A percentile compares a stretch with the other conserved stretches of the same genome.
Conservation (phyloP, 2,113 vertebrate genomes). For the Isichthys henryi region DNA sequence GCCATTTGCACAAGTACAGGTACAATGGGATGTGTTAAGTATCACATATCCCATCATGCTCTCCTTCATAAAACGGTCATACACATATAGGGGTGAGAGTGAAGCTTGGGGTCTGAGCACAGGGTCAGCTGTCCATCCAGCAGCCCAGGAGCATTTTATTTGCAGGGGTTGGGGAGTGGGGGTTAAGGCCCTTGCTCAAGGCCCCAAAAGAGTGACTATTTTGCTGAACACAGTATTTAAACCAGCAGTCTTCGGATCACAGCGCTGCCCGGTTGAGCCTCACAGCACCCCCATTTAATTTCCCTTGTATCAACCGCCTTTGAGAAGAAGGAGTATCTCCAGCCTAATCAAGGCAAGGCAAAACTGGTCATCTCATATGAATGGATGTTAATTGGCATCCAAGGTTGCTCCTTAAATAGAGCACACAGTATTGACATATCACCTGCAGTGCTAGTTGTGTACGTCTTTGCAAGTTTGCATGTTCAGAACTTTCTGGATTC, state of each 20-base stretch:
- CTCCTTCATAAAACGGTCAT: neutral
- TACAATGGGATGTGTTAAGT: neutral
- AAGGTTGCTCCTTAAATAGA: neutral
- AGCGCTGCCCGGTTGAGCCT: too few species aligned
- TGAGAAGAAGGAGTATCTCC: neutral
- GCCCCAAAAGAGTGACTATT: neutral
- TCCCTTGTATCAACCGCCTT: neutral
- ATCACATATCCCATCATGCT: neutral
- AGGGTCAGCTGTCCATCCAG: neutral
- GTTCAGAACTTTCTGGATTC: neutral
- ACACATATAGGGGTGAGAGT: neutral
- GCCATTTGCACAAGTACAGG: neutral
- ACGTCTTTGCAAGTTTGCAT: neutral
- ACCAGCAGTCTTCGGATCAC: neutral
- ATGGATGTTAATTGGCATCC: neutral
- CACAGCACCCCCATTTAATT: neutral
- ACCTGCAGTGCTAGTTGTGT: neutral
- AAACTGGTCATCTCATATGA: neutral
- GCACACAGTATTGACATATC: neutral
- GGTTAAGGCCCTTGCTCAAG: neutral
- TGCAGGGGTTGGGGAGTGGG: neutral
- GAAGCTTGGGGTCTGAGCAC: neutral
- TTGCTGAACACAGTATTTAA: neutral
- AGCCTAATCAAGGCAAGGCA: neutral
- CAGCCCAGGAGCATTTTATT: neutral